Evolutionary conservation across 2,888 invertebrate species (phyloP).

Genomic region (Mylabris sibirica): DNA sequence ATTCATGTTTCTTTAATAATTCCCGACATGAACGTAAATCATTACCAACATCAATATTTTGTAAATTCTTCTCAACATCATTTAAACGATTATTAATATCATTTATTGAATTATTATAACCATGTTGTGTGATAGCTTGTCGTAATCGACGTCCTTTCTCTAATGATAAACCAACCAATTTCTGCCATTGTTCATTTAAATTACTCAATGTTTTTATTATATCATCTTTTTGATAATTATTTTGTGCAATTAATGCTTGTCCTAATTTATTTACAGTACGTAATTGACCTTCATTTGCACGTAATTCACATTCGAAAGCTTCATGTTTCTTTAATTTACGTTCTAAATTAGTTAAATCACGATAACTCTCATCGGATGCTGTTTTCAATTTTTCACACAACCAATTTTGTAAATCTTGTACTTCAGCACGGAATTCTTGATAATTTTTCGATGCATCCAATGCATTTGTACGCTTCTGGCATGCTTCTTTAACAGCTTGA

Average conservation of each 20-base stretch:
- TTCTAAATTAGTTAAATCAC: slow-evolving; percentile 88
- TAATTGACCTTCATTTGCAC: slow-evolving; percentile 93
- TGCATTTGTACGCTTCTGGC: slow-evolving; percentile 76
- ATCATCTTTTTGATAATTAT: slow-evolving; percentile 74
- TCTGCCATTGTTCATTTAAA: slow-evolving; percentile 81
- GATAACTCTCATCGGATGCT: slow-evolving; percentile 91
- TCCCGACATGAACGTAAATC: slow-evolving; percentile 93
- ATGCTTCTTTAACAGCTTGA: slow-evolving; percentile 76
- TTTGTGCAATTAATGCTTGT: slow-evolving; percentile 74
- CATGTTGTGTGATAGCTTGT: slow-evolving; percentile 89
- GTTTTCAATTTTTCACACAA: slow-evolving; percentile 90
- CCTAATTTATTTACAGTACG: slow-evolving; percentile 85
- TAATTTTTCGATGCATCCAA: slow-evolving; percentile 86
- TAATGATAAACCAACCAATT: slow-evolving; percentile 72
- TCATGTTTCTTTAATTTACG: slow-evolving; percentile 95
- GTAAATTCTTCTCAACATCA: slow-evolving; percentile 82
- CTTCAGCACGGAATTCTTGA: slow-evolving; percentile 92
- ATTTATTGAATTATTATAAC: slow-evolving; percentile 81
- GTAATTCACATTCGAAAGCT: slow-evolving; percentile 93
- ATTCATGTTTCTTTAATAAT: slow-evolving; percentile 87
- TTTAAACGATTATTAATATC: slow-evolving; percentile 87
- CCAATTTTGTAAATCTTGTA: slow-evolving; percentile 90
- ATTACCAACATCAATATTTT: slow-evolving; percentile 83
- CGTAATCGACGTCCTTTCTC: slow-evolving; percentile 77
- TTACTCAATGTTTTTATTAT: slow-evolving; percentile 73